Percentiles rank a stretch among this genome's conserved stretches.
phyloP scores from a whole-genome alignment of 2,888 invertebrate genomes.

The Drosophila nigricruria region DNA sequence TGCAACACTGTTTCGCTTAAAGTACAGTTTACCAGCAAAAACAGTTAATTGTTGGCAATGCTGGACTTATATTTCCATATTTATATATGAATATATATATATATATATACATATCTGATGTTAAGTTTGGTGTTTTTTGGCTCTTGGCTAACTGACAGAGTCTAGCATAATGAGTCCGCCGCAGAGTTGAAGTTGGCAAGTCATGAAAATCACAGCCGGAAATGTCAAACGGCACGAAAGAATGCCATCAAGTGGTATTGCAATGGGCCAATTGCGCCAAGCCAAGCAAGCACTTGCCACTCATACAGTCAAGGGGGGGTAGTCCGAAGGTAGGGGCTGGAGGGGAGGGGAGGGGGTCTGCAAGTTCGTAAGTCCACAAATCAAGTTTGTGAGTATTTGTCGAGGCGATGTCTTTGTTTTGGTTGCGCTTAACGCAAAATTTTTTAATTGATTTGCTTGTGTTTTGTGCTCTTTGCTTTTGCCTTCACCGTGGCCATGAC shows the following conservation, averaged over 20 bases:
- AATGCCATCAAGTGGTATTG: constrained; percentile 59
- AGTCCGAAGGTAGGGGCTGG: no score
- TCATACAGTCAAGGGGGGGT: no score
- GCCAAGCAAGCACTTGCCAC: not conserved
- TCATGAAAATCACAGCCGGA: constrained; percentile 49
- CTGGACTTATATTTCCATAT: not conserved
- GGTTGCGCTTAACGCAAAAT: constrained; percentile 40
- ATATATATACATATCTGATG: not conserved
- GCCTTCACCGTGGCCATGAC: constrained; percentile 82
- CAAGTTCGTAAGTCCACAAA: not conserved
- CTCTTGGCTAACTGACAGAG: not conserved
- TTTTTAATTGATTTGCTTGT: constrained; percentile 76
- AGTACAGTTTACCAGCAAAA: not conserved
- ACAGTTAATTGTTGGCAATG: not conserved
- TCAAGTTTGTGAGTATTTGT: constrained; percentile 16
- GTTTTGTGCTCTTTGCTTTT: constrained; percentile 17
- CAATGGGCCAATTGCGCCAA: not conserved
- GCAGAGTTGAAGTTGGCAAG: constrained; percentile 29
- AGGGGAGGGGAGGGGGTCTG: no score
- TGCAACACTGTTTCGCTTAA: not conserved
- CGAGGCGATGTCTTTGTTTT: constrained; percentile 41
- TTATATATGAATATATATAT: not conserved
- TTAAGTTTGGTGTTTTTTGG: not conserved
- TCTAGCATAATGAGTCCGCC: constrained; percentile 24
- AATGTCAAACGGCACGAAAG: constrained; percentile 70